Base-by-base conservation (phyloP, 2,888 invertebrate species). In the Ornithoptera priamus region DNA sequence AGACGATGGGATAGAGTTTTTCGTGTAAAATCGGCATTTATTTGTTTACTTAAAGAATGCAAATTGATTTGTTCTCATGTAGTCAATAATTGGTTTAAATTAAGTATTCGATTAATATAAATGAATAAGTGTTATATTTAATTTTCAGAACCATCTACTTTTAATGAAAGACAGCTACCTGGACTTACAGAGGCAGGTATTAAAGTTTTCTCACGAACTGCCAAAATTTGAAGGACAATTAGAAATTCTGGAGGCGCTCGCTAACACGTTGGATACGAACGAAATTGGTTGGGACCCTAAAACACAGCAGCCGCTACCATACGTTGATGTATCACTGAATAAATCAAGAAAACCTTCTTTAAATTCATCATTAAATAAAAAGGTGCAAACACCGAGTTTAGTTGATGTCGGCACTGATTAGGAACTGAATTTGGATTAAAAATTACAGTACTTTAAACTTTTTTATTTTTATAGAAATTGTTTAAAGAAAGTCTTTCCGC, bases 151-250 rank as follows among this genome's bases (percentile, higher is more conserved):
- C 71, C 86, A 87, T 68, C 71, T 92, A 10, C 78, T 80, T 0
- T 15, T 72, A 12, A 82, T 91, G 68, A 86, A 85, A 72, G 73
- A 80, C 0, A 84, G 80, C 59, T 91, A 91, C 72, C 68, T 77
- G 0, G 81, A 85, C 56, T 76, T 92, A 67, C 89, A 91, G 77
- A 69, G 72, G 22, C 82, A 85, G 71, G 80, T 92, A 46, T 73
- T 77, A 0, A 81, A 77, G 62, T 80, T 88, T 68, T 83, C 89
- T 0, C 74, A 81, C 68, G 87, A 88, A 62, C 69, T 92, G 12
- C 90, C 90, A 0, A 91, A 85, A 72, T 75, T 92, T 12, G 88
- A 89, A 80, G 85, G 86, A 0, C 88, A 92, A 78, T 77, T 91
- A 1, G 85, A 86, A 70, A 78, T 87, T 15, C 77, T 92, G 66